Conservation (phyloP, 2,113 vertebrate genomes). For the Podarcis raffonei region DNA sequence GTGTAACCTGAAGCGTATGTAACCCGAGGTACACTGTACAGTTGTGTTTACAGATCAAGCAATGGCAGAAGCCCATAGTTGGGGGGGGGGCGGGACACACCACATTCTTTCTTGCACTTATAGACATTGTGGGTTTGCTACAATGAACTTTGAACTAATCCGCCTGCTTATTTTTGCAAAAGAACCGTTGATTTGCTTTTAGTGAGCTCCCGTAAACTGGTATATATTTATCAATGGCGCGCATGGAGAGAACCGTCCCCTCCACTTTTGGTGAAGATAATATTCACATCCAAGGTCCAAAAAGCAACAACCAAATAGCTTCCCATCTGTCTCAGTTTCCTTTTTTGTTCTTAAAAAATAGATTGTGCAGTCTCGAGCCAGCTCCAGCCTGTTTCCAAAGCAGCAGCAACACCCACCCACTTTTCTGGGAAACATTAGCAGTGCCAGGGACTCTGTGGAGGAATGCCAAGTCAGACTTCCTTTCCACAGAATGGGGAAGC, state of each 20-base stretch:
- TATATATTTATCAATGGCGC: neutral
- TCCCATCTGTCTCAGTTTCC: neutral
- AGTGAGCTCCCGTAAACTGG: neutral
- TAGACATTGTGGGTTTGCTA: neutral
- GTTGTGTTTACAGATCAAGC: too few species aligned
- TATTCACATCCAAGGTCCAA: neutral
- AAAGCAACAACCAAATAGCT: neutral
- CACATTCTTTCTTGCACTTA: neutral
- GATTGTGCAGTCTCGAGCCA: neutral
- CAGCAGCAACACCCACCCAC: neutral
- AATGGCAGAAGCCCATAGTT: neutral
- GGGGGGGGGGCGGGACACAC: neutral
- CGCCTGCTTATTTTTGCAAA: neutral
- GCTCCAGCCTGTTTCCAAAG: neutral
- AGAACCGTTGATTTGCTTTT: neutral
- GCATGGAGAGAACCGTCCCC: neutral
- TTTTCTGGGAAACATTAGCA: slow-evolving; percentile 2
- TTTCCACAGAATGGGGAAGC: slow-evolving; percentile 8
- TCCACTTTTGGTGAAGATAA: neutral
- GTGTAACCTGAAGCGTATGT: too few species aligned
- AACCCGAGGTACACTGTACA: too few species aligned
- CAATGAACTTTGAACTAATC: neutral
- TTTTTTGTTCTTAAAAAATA: neutral
- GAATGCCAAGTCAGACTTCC: neutral
- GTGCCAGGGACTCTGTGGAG: neutral